Evolutionary conservation across 2,113 vertebrate genomes (phyloP), one percentile per base, ranked within the genome.

Genomic region (Carassius carassius): DNA sequence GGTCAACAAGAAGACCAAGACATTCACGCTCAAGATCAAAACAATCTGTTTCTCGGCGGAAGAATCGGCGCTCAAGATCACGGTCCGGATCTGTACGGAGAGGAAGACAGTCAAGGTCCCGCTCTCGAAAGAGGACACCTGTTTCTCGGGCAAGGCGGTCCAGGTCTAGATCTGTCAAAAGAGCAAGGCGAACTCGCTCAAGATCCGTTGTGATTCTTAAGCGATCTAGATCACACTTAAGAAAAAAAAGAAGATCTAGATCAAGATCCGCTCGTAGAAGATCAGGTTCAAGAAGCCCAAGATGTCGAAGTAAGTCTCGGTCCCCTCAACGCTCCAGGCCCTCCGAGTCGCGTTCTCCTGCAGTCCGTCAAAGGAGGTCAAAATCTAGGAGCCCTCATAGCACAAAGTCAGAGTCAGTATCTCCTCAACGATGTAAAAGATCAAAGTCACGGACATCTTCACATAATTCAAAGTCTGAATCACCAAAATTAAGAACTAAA

Each of bases 361-460:
- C 83, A 69, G 86, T 84, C 70, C 72, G 85, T 47, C 90, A 88
- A 65, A 93, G 51, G 76, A 91, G 65, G 78, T 94, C 93, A 73
- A 93, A 91, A 87, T 94, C 94, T 73, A 90, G 90, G 4, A 88
- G 76, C 37, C 84, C 82, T 56, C 84, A 21, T 9, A 88, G 84
- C 17, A 74, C 35, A 35, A 81, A 56, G 12, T 89, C 87, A 62
- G 79, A 85, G 83, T 86, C 91, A 25, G 84, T 69, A 75, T 90
- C 91, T n/a, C 88, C 81, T 25, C 92, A 88, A 84, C 88, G 84
- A 19, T 84, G 41, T 56, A 91, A 89, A 85, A 88, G 86, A 70
- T 94, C 94, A 56, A 92, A 90, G 70, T 94, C 94, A 81, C 89
- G 92, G 81, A 94, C 94, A 76, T 89, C 51, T 58, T 93, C 92